These are phyloP conservation scores for Apocrypta bakeri DNA, from an alignment of 1,140 invertebrate genomes.

Conservation along the genomic window DNA sequence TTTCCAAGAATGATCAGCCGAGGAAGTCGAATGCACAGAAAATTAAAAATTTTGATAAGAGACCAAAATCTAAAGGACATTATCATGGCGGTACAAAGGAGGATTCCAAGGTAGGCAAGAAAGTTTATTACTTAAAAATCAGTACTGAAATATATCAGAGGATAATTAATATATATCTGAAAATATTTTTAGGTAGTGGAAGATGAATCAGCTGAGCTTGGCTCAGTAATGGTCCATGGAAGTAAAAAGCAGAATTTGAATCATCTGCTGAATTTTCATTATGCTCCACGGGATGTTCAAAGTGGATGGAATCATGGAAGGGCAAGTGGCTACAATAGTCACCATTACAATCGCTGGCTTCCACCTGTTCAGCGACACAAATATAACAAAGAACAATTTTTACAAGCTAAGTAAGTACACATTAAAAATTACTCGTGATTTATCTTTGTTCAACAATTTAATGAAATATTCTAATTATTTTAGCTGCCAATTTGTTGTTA, in stretches of 20 bases:
- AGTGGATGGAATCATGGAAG: constrained; percentile 61
- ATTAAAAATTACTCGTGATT: constrained; percentile 30
- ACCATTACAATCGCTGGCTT: constrained; percentile 70
- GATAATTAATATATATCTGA: constrained; percentile 1
- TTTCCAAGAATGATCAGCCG: constrained; percentile 78
- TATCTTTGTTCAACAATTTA: constrained; percentile 21
- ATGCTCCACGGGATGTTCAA: constrained; percentile 78
- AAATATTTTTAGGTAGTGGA: constrained; percentile 70
- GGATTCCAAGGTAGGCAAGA: constrained; percentile 78
- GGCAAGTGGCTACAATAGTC: constrained; percentile 59
- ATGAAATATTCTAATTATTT: constrained; percentile 62
- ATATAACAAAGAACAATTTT: constrained; percentile 94
- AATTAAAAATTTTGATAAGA: constrained; percentile 81
- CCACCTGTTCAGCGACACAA: constrained; percentile 77
- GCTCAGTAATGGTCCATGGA: constrained; percentile 86
- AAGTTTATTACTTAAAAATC: neutral
- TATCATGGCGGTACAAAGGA: constrained; percentile 81
- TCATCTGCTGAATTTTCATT: constrained; percentile 93
- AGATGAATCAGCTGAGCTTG: constrained; percentile 81
- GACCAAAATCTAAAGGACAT: constrained; percentile 82
- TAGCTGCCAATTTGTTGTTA: constrained; percentile 96
- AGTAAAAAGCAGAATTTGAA: constrained; percentile 94
- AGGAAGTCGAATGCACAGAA: constrained; percentile 79
- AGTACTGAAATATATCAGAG: neutral
- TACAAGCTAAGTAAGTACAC: constrained; percentile 90